Conservation (phyloP, 2,888 invertebrate genomes). For the Tetanocera ferruginea region DNA sequence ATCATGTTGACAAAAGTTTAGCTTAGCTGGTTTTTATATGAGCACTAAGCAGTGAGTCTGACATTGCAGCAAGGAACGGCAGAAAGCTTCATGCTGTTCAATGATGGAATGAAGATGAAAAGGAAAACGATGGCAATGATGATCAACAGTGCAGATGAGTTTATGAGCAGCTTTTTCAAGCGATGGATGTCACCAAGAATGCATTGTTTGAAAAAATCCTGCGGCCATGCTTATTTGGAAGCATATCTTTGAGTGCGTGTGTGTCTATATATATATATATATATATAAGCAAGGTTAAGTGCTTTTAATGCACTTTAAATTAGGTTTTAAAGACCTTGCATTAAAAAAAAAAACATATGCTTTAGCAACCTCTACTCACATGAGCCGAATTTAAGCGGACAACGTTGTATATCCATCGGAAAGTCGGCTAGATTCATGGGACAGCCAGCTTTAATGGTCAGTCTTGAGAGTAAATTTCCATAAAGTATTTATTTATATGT, state of each 20-base stretch:
- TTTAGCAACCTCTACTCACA: slow-evolving; percentile 74
- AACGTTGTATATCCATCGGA: slow-evolving; percentile 87
- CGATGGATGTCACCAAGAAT: too few relatives aligned
- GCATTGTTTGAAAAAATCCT: too few relatives aligned
- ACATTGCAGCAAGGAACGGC: background rate
- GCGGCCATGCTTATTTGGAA: background rate
- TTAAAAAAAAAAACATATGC: background rate
- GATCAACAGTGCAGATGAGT: background rate
- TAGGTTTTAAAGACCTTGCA: background rate
- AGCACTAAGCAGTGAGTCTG: background rate
- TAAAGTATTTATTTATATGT: background rate
- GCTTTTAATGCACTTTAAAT: background rate
- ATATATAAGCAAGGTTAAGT: background rate
- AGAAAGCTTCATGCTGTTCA: background rate
- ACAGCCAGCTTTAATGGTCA: slow-evolving; percentile 87
- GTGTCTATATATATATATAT: background rate
- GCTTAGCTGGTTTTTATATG: background rate
- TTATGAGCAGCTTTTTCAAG: background rate
- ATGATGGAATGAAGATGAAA: background rate
- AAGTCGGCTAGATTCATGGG: slow-evolving; percentile 89
- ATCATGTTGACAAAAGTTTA: slow-evolving; percentile 24
- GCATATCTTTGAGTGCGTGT: background rate
- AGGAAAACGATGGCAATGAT: background rate
- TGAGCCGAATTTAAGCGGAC: slow-evolving; percentile 84
- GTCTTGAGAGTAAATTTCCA: slow-evolving; percentile 69